Evolutionary conservation across 64 coral and sea anemone genomes (phyloP), one percentile per base, ranked within the genome.

Genomic region (Stylophora pistillata): DNA sequence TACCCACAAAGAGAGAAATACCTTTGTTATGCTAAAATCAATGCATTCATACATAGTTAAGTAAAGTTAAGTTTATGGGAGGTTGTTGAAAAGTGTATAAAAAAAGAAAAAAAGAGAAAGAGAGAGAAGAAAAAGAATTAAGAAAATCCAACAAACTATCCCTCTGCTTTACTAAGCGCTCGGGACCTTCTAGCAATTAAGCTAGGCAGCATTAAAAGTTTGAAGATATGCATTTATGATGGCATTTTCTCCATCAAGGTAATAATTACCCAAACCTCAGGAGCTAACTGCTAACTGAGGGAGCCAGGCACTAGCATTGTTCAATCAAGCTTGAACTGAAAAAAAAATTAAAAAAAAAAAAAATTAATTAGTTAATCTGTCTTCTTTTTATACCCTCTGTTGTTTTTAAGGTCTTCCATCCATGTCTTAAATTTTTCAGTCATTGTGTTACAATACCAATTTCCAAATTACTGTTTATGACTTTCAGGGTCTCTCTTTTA

Each of bases 191-290:
- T 86, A 86, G 61, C 64, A 86, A 53, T 47, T 77, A 73, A 1
- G 52, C 86, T 88, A 88, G 86, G 71, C 86, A 76, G 86, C 86
- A 88, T 88, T 76, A 77, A 76, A 88, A 88, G 86, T 88, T 88
- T 88, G 47, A 86, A 71, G 0, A 0, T 91, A 18, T 85, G 81
- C 72, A 62, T 63, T 86, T 86, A 41, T 61, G 81, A 91, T 91
- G 79, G 80, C 66, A 91, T 91, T 91, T 91, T 69, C 89, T 91
- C 80, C 89, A 91, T 64, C 37, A 47, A 47, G 37, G 37, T 3
- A 47, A 47, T 7, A 3, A 47, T 47, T 47, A 7, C 37, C 37
- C 37, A 47, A 47, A 4, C 37, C 37, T 47, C 37, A 47, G 37
- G 61, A 56, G 20, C 53, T 52, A 16, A 26, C 5, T 88, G 56